Evolutionary conservation across 2,113 vertebrate species (phyloP).

Genomic region (Ochotona curzoniae): DNA sequence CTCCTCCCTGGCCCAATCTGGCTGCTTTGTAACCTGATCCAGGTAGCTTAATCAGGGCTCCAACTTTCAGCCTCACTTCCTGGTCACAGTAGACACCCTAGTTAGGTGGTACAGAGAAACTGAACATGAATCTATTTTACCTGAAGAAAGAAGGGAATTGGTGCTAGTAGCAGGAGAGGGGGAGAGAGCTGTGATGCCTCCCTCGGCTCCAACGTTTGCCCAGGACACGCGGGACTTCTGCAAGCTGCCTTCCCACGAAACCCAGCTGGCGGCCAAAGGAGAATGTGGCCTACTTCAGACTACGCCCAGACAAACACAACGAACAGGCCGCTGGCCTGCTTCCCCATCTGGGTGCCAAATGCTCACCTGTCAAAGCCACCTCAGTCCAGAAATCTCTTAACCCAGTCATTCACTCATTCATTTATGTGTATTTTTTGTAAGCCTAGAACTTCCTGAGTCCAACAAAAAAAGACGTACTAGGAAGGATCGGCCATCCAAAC

Average conservation of each 20-base stretch:
- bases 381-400: neutral
- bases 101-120: neutral
- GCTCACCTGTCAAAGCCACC: neutral
- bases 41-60: neutral
- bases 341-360: neutral
- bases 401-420: neutral
- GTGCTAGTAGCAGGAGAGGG: rapidly evolving
- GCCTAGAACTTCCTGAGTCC: neutral
- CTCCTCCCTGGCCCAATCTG: neutral
- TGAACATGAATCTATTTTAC: neutral
- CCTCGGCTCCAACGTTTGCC: neutral
- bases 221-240: neutral
- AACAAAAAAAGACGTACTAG: neutral
- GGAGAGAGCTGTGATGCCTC: neutral
- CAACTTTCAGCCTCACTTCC: neutral
- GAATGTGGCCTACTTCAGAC: slow-evolving; percentile 3
- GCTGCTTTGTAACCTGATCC: neutral
- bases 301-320: slow-evolving; percentile 8
- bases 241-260: neutral
- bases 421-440: neutral
- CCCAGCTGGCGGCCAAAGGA: neutral
- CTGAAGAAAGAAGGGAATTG: neutral
- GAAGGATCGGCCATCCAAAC: neutral
- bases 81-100: neutral
- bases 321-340: neutral